These are phyloP conservation scores for Numenius arquata DNA, from an alignment of 2,113 vertebrate genomes.

Conservation along the genomic window DNA sequence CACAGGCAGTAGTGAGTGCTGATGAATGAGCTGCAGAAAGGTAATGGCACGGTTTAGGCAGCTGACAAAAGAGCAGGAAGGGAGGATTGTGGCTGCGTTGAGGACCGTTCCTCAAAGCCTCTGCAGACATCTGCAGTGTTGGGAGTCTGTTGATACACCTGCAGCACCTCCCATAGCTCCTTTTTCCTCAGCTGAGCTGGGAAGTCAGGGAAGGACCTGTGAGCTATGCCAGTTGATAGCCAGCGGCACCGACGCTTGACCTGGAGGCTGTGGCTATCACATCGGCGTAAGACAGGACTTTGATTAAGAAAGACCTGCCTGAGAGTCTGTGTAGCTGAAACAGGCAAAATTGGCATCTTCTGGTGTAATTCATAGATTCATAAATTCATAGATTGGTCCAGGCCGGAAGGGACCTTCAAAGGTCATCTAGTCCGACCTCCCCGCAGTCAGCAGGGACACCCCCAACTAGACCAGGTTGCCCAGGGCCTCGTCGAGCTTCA, in stretches of 20 bases:
- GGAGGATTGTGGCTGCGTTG: not conserved
- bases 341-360: not conserved
- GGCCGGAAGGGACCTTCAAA: no score
- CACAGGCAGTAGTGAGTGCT: not conserved
- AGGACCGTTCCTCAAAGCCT: not conserved
- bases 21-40: conserved; percentile 14
- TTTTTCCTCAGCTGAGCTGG: not conserved
- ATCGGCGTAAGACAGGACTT: not conserved
- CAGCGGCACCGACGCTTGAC: not conserved
- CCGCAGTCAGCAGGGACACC: no score
- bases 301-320: not conserved
- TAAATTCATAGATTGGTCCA: no score
- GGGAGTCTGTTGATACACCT: not conserved
- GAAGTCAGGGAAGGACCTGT: not conserved
- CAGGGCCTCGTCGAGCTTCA: no score
- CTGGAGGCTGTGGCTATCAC: not conserved
- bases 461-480: no score
- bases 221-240: not conserved
- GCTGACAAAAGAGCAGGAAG: not conserved
- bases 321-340: not conserved
- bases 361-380: no score
- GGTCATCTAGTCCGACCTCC: no score
- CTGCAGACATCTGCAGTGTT: not conserved
- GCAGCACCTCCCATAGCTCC: not conserved
- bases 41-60: not conserved